Evolutionary conservation across 2,888 invertebrate genomes (phyloP).

Genomic region (Bhutanitis thaidina): DNA sequence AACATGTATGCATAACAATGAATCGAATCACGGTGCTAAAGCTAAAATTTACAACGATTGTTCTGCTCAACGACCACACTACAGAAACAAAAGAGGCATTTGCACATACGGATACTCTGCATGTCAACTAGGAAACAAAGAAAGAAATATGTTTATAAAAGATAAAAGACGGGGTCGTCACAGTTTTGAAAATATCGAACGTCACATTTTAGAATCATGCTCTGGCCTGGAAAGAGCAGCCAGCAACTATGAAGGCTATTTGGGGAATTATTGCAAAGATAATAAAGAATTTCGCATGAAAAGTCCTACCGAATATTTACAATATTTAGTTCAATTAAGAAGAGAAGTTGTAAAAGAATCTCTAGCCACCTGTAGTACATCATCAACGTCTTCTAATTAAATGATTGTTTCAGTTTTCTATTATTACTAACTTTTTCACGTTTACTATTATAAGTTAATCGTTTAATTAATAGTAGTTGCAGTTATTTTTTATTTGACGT

Average conservation of each 20-base stretch:
- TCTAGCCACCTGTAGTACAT: conserved; percentile 39
- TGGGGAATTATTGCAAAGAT: conserved; percentile 32
- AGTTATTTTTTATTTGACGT: no score
- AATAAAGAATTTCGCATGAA: conserved; percentile 23
- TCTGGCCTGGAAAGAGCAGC: conserved; percentile 49
- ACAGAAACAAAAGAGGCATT: conserved; percentile 34
- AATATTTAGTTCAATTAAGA: conserved; percentile 77
- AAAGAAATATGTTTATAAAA: conserved; percentile 13
- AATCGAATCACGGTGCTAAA: conserved; percentile 38
- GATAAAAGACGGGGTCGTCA: background rate
- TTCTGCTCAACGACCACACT: conserved; percentile 13
- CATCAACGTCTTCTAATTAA: conserved; percentile 8
- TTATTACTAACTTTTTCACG: no score
- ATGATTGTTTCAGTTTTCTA: background rate
- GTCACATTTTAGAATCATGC: conserved; percentile 53
- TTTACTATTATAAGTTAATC: no score
- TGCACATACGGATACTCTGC: conserved; percentile 26
- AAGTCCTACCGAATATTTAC: conserved; percentile 78
- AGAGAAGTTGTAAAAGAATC: conserved; percentile 75
- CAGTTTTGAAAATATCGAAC: conserved; percentile 43
- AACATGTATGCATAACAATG: conserved; percentile 43
- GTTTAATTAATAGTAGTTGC: no score
- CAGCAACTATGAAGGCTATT: conserved; percentile 51
- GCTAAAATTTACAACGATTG: conserved; percentile 42
- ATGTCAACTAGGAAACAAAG: conserved; percentile 24